Percentiles rank a stretch among this genome's conserved stretches.
Evolutionary conservation across 2,888 invertebrate genomes (phyloP).

Genomic region (Aphodius sticticus): DNA sequence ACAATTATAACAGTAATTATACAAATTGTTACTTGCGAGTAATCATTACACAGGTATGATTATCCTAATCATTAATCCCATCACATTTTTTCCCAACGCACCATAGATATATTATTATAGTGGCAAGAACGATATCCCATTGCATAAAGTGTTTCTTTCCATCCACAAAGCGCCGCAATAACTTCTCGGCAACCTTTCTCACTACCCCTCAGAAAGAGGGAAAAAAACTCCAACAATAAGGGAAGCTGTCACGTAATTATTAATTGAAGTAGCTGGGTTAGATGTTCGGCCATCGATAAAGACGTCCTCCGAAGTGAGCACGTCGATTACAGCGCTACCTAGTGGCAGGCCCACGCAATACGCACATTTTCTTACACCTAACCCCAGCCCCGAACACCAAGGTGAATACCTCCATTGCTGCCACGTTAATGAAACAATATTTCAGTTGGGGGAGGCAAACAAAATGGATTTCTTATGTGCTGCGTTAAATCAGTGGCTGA

Average conservation of each 20-base stretch:
- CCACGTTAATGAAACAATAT: not conserved
- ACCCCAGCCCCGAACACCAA: not conserved
- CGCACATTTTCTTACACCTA: not conserved
- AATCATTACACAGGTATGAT: too few relatives aligned
- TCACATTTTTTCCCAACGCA: not conserved
- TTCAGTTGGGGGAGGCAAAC: not conserved
- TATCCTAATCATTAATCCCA: too few relatives aligned
- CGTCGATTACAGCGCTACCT: not conserved
- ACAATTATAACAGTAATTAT: too few relatives aligned
- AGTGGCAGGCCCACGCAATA: not conserved
- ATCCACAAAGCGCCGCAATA: not conserved
- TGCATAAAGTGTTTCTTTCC: slow-evolving; percentile 4
- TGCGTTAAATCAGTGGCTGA: not conserved
- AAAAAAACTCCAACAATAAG: slow-evolving; percentile 20
- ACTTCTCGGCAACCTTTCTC: not conserved
- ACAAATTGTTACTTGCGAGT: too few relatives aligned
- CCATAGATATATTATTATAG: not conserved
- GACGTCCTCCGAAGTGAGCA: not conserved
- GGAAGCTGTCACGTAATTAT: slow-evolving; percentile 22
- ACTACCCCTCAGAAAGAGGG: not conserved
- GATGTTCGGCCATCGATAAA: not conserved
- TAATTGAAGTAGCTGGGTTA: slow-evolving; percentile 19
- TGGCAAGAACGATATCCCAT: not conserved
- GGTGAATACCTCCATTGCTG: not conserved
- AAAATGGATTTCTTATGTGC: slow-evolving; percentile 4